Base-by-base conservation (phyloP, 2,113 vertebrate genomes). In the Dolichallabes microphthalmus region DNA sequence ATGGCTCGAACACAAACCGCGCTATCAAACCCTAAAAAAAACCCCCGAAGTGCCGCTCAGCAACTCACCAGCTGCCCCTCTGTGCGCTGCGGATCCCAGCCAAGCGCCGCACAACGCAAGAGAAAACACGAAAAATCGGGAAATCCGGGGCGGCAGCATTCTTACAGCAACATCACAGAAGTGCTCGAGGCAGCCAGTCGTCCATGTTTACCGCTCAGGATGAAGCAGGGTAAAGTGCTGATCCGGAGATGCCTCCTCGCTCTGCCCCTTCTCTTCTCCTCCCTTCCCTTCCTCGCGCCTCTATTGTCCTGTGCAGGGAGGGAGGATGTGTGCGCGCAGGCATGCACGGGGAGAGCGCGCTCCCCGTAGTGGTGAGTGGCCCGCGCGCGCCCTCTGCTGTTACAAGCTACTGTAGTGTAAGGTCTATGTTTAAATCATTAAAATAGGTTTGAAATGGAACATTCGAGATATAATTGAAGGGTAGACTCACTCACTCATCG, bases 201-300 rank as follows among this genome's bases (percentile, higher is more conserved):
- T 88, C 88, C 91, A 91, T 91, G 88, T 88, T 90, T 87, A 74
- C 82, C 80, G 81, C 52, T 84, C 78, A 39, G 88, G 81, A 74
- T 87, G 88, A 12, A 60, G 74, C 83, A 87, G n/a, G 66, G 69
- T 78, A 78, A 39, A 74, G 78, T 81, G 45, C 75, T 69, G 76
- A 39, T 80, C 58, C 45, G 82, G 53, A 60, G 82, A 83, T 83
- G 66, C 89, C 77, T 7, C 84, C 77, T 7, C 84, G 80, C 86
- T 83, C 68, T 61, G 57, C 45, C 66, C 84, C 78, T 55, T n/a
- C 53, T 25, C 82, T 71, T 53, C 84, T 45, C 84, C 53, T 52
- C 71, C 63, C 22, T 78, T 73, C 78, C 52, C 53, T 71, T 50
- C 79, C 30, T 50, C 69, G 78, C 57, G 45, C 75, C 50, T 81